Conservation (phyloP, 2,797 vertebrate species). For the Setipinna tenuifilis region DNA sequence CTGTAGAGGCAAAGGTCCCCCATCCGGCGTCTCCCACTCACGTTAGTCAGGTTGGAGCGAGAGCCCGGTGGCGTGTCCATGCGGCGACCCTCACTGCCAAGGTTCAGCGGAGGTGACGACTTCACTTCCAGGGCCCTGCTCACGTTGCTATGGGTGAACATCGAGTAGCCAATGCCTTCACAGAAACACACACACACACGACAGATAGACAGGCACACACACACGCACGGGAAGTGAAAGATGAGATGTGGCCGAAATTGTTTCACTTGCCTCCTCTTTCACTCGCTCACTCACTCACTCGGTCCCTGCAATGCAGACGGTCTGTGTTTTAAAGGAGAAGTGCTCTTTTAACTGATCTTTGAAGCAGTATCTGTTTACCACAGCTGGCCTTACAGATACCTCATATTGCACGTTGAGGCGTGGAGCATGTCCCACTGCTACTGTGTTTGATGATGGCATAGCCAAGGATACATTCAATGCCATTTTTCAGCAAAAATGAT, state of each 20-base stretch:
- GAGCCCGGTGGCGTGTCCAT: conserved; percentile 68
- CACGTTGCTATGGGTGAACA: conserved; percentile 82
- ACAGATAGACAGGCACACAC: background rate
- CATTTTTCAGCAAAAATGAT: background rate
- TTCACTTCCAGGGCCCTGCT: conserved; percentile 81
- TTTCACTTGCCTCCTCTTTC: conserved; percentile 51
- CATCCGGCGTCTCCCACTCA: no score
- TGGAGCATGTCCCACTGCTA: background rate
- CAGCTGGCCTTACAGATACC: conserved; percentile 31
- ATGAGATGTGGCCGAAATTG: conserved; percentile 63
- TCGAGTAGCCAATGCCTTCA: conserved; percentile 83
- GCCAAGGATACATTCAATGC: background rate
- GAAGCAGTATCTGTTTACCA: conserved; percentile 37
- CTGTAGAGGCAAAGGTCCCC: background rate
- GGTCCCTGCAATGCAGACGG: conserved; percentile 28
- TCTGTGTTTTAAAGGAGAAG: conserved; percentile 50
- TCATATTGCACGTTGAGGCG: conserved; percentile 9
- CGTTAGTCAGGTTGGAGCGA: conserved; percentile 66
- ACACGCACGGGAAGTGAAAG: conserved; percentile 69
- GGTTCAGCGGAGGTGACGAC: conserved; percentile 78
- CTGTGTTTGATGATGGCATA: background rate
- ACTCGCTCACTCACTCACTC: conserved; percentile 38
- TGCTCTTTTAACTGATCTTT: conserved; percentile 59
- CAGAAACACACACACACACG: conserved; percentile 50
- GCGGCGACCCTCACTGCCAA: conserved; percentile 75